Base-by-base conservation (phyloP, 2,797 vertebrate species). In the Ctenopoma multispine region DNA sequence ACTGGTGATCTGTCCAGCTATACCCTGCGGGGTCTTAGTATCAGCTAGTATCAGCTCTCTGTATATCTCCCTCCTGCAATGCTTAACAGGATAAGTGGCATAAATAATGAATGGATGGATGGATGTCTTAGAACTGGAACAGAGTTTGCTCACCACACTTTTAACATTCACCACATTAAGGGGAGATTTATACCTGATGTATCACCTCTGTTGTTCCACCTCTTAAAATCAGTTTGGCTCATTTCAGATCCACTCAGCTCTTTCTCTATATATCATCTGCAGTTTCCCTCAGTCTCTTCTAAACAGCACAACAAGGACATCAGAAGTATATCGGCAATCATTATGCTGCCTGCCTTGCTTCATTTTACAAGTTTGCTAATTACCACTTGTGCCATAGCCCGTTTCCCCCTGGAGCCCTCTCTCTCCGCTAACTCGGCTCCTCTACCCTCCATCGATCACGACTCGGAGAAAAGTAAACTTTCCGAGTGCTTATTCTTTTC, bases 341-440 rank as follows among this genome's bases (percentile, higher is more conserved):
- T 87, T 89, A 83, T 4, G 38, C 77, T 24, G 69, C 77, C 63
- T 63, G 72, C 72, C 81, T 64, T 43, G 31, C 69, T 90, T 81
- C 72, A 87, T 86, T 87, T 87, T 79, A 86, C 79, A 79, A 57
- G 58, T 83, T 84, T 75, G 73, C 82, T 92, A 91, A 90, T 92
- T 92, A 88, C 80, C 59, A 34, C 69, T 55, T 55, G 58, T 62
- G 63, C 75, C 49, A 51, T 23, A 50, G 75, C 63, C 61, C 24
- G 24, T 69, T 23, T 65, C 69, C 78, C 82, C 51, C 63, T 21
- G 23, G 79, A 79, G 68, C 38, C 43, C 48, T 44, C 58, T 24
- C 79, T 64, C 64, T 46, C 21, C 10, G n/a, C 54, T 53, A 8
- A 48, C 63, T 50, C 7, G 54, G 69, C 38, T 69, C 38, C 38